Evolutionary conservation across 2,797 vertebrate species (phyloP).

Genomic region (Iguana delicatissima): DNA sequence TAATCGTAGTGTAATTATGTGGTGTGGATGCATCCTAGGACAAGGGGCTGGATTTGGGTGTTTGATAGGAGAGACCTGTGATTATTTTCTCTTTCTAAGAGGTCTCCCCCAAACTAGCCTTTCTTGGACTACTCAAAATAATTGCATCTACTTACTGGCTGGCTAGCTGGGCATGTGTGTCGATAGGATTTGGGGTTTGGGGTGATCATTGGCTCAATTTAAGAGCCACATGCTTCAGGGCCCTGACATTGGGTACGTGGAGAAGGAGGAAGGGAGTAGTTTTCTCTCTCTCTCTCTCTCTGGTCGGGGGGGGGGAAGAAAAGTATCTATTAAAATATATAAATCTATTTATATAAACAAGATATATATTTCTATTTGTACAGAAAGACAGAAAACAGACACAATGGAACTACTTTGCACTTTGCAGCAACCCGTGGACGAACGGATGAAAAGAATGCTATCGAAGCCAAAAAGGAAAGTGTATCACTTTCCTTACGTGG

Average conservation of each 20-base stretch:
- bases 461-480: conserved; percentile 16
- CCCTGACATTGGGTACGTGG: background rate
- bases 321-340: conserved; percentile 33
- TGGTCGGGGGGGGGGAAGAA: background rate
- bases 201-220: background rate
- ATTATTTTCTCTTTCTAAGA: background rate
- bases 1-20: no score
- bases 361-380: conserved; percentile 18
- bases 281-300: background rate
- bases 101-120: background rate
- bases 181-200: background rate
- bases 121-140: no score
- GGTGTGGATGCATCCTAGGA: no score
- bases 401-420: conserved; percentile 15
- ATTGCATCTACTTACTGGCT: background rate
- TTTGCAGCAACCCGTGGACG: background rate
- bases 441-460: background rate
- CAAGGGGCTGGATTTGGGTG: no score
- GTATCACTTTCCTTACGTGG: background rate
- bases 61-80: background rate
- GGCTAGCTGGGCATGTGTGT: no score
- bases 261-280: background rate
- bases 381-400: background rate
- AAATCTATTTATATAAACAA: conserved; percentile 43
- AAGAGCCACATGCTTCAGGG: background rate